Evolutionary conservation across 2,797 vertebrate species (phyloP).

Genomic region (Cossypha heuglini): DNA sequence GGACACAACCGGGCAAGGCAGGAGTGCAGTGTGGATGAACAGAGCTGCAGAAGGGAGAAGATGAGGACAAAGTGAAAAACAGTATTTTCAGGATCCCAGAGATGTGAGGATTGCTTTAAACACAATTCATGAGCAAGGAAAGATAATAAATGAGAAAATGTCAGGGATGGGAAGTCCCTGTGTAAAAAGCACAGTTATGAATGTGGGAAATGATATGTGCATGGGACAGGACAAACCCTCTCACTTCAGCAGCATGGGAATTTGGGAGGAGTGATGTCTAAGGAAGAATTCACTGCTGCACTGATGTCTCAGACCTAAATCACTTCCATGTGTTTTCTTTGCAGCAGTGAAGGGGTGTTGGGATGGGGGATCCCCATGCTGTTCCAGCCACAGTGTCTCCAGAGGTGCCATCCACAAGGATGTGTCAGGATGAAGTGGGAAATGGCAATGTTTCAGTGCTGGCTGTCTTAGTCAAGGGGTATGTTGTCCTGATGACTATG

Average conservation of each 20-base stretch:
- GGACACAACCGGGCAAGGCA: neutral
- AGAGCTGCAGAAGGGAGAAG: neutral
- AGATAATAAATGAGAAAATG: neutral
- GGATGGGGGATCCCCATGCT: neutral
- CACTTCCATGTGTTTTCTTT: neutral
- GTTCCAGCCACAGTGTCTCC: neutral
- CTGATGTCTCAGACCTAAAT: neutral
- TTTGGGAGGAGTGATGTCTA: neutral
- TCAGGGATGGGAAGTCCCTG: neutral
- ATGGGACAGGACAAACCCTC: neutral
- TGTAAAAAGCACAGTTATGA: neutral
- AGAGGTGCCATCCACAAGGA: neutral
- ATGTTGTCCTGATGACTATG: neutral
- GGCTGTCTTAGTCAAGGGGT: neutral
- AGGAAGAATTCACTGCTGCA: neutral
- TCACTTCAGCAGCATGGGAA: accelerated
- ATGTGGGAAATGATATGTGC: neutral
- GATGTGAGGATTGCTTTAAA: neutral
- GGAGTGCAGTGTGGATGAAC: neutral
- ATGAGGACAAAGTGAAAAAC: neutral
- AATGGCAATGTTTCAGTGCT: neutral
- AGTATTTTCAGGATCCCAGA: neutral
- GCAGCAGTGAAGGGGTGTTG: neutral
- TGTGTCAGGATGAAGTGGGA: neutral
- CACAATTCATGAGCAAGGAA: neutral